phyloP scores from a whole-genome alignment of 92 coral and sea anemone genomes.

The Actinostola sp. region DNA sequence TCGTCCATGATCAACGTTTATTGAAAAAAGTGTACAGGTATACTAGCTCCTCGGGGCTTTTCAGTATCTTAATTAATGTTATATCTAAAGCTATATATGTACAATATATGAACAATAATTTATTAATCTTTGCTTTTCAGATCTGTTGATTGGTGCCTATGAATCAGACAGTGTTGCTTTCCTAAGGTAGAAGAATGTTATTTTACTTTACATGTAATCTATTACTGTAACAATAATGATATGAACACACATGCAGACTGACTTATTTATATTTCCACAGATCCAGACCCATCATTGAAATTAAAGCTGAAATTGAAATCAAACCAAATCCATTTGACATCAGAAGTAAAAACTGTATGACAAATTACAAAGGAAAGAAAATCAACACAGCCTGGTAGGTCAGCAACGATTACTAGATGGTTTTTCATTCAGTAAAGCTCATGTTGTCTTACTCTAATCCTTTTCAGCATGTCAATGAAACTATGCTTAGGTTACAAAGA shows the following conservation, averaged over 20 bases:
- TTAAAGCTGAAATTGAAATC: slow-evolving; percentile 35
- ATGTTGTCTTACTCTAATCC: not conserved
- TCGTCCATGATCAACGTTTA: too few relatives aligned
- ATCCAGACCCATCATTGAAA: slow-evolving; percentile 58
- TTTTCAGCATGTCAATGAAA: slow-evolving; percentile 67
- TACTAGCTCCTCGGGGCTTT: too few relatives aligned
- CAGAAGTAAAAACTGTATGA: slow-evolving; percentile 38
- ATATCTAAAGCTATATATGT: not conserved
- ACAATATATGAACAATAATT: not conserved
- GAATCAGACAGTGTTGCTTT: slow-evolving; percentile 50
- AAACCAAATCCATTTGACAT: slow-evolving; percentile 59
- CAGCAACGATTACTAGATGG: not conserved
- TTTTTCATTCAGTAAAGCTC: not conserved
- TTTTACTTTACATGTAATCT: not conserved
- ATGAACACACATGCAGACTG: not conserved
- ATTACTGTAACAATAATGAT: too few relatives aligned
- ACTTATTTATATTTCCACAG: slow-evolving; percentile 22
- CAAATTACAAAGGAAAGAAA: slow-evolving; percentile 23
- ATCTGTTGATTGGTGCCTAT: slow-evolving; percentile 81
- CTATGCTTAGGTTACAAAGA: slow-evolving; percentile 74
- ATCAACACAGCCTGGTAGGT: slow-evolving; percentile 58
- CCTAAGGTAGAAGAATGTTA: not conserved
- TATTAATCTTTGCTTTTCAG: slow-evolving; percentile 23
- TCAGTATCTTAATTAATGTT: too few relatives aligned
- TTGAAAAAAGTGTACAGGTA: too few relatives aligned